These are phyloP conservation scores for Melieria crassipennis DNA, from an alignment of 2,888 invertebrate genomes.

Conservation along the genomic window DNA sequence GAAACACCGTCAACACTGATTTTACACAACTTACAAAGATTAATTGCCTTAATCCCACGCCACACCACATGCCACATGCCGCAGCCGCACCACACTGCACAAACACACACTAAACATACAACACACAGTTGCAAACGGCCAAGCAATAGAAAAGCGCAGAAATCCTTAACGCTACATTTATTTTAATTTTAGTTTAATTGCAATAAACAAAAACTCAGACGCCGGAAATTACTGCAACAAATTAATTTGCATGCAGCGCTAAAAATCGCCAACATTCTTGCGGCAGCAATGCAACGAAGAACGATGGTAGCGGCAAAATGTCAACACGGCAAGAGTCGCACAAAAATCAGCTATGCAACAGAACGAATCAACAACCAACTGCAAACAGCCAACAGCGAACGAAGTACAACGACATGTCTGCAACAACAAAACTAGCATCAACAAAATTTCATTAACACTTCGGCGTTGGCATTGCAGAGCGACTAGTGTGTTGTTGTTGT, in stretches of 20 bases:
- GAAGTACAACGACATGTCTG: not conserved
- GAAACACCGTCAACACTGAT: slow-evolving; percentile 12
- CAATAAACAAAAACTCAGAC: not conserved
- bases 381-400: not conserved
- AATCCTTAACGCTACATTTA: slow-evolving; percentile 37
- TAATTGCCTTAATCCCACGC: slow-evolving; percentile 35
- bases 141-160: not conserved
- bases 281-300: too few relatives aligned
- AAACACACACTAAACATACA: slow-evolving; percentile 3
- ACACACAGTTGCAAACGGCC: too few relatives aligned
- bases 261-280: slow-evolving; percentile 8
- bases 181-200: slow-evolving; percentile 16
- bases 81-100: slow-evolving; percentile 9
- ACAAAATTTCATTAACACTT: slow-evolving; percentile 23
- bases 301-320: too few relatives aligned
- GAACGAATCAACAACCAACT: not conserved
- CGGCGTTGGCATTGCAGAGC: slow-evolving; percentile 12
- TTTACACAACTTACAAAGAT: slow-evolving; percentile 34
- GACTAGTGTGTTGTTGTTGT: not conserved
- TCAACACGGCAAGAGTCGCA: not conserved
- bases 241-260: slow-evolving; percentile 24
- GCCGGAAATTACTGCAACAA: slow-evolving; percentile 28
- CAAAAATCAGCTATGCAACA: too few relatives aligned
- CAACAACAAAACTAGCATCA: not conserved
- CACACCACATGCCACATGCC: slow-evolving; percentile 22